These are phyloP conservation scores for Dolichoris vasculosae DNA, from an alignment of 1,140 invertebrate species.

Conservation along the genomic window DNA sequence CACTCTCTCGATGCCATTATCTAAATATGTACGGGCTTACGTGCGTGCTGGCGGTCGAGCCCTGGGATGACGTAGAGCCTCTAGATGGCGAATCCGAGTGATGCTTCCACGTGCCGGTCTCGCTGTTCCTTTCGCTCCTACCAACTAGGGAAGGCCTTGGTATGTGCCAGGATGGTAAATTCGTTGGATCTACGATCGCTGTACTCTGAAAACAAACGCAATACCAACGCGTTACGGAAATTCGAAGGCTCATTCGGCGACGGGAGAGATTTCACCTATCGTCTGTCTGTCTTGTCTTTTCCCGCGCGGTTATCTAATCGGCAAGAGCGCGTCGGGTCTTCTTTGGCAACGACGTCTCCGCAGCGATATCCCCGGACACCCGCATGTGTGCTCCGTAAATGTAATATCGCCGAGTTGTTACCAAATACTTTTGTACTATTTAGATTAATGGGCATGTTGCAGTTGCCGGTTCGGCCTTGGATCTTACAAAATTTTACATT, in stretches of 20 bases:
- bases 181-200: conserved; percentile 10
- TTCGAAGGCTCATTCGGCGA: not conserved
- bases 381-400: not conserved
- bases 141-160: conserved; percentile 82
- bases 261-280: conserved; percentile 11
- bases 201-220: conserved; percentile 24
- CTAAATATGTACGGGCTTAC: conserved; percentile 72
- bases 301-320: not conserved
- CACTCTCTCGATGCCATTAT: no score
- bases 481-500: not conserved
- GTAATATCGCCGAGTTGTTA: not conserved
- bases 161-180: conserved; percentile 80
- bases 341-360: not conserved
- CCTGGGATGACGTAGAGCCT: conserved; percentile 83
- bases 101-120: conserved; percentile 69
- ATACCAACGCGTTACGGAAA: not conserved
- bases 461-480: not conserved
- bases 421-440: not conserved
- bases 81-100: conserved; percentile 73
- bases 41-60: conserved; percentile 84
- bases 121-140: conserved; percentile 69
- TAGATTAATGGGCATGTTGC: not conserved
- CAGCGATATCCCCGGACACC: not conserved
- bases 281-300: not conserved
- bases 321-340: not conserved